phyloP scores from a whole-genome alignment of 1,140 invertebrate genomes.

The Cydia pomonella region DNA sequence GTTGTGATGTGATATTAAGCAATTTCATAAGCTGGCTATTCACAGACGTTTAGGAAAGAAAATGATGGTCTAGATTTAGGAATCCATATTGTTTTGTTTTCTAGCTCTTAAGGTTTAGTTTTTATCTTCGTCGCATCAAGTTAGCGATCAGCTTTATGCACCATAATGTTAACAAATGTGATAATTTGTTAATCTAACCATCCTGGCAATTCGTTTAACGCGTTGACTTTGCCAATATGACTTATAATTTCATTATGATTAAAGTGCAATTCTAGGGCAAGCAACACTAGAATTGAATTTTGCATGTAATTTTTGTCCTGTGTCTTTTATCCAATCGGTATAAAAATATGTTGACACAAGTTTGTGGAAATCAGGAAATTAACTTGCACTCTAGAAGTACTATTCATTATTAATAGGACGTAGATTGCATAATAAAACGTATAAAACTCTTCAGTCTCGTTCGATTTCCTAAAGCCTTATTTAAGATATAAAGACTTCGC shows the following conservation, averaged over 20 bases:
- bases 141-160: not conserved
- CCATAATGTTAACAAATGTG: slow-evolving; percentile 5
- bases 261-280: not conserved
- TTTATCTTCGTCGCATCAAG: not conserved
- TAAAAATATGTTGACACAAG: not conserved
- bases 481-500: slow-evolving; percentile 16
- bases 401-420: slow-evolving; percentile 22
- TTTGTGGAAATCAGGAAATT: not conserved
- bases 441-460: slow-evolving; percentile 33
- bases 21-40: not conserved
- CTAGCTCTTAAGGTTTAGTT: not conserved
- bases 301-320: not conserved
- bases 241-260: not conserved
- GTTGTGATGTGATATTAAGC: slow-evolving; percentile 7
- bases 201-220: not conserved
- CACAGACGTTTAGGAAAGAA: not conserved
- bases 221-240: slow-evolving; percentile 13
- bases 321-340: not conserved
- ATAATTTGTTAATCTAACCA: not conserved
- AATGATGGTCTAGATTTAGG: not conserved
- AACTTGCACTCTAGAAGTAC: not conserved
- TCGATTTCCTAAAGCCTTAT: slow-evolving; percentile 26
- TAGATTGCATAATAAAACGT: slow-evolving; percentile 25
- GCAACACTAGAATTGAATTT: not conserved
- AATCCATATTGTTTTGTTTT: not conserved